Evolutionary conservation across 2,888 invertebrate species (phyloP).

Genomic region (Halocaridina rubra): DNA sequence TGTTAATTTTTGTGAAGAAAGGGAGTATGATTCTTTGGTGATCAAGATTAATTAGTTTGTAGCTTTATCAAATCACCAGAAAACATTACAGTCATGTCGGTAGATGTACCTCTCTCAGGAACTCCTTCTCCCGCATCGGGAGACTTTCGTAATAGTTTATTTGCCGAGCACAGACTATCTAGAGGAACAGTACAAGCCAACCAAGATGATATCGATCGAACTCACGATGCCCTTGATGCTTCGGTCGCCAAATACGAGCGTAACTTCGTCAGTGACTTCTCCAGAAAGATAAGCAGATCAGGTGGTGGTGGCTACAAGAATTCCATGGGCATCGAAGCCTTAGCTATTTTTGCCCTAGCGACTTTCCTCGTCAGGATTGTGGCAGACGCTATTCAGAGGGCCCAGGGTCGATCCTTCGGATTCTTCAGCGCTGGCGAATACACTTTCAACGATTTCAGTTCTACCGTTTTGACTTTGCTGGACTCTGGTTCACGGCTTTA

Average conservation of each 20-base stretch:
- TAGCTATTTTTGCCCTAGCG: constrained; percentile 28
- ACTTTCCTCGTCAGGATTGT: constrained; percentile 21
- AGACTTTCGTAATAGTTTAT: no score
- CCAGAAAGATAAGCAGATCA: no score
- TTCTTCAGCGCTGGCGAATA: not conserved
- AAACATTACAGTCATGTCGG: no score
- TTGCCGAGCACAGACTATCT: no score
- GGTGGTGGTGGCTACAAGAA: constrained; percentile 17
- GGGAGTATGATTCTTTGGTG: no score
- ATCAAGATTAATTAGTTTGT: no score
- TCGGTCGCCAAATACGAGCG: not conserved
- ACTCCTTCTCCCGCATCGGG: no score
- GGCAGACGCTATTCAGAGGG: constrained; percentile 19
- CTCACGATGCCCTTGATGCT: not conserved
- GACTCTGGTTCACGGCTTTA: not conserved
- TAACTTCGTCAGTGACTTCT: not conserved
- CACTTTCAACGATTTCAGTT: not conserved
- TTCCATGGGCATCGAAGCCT: constrained; percentile 30
- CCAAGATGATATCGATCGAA: not conserved
- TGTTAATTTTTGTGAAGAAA: no score
- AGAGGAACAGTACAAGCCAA: no score
- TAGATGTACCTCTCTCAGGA: no score
- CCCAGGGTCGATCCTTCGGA: not conserved
- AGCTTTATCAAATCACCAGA: no score
- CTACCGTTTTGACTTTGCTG: not conserved